phyloP scores from a whole-genome alignment of 2,113 vertebrate genomes.

The Corythornis cristatus region DNA sequence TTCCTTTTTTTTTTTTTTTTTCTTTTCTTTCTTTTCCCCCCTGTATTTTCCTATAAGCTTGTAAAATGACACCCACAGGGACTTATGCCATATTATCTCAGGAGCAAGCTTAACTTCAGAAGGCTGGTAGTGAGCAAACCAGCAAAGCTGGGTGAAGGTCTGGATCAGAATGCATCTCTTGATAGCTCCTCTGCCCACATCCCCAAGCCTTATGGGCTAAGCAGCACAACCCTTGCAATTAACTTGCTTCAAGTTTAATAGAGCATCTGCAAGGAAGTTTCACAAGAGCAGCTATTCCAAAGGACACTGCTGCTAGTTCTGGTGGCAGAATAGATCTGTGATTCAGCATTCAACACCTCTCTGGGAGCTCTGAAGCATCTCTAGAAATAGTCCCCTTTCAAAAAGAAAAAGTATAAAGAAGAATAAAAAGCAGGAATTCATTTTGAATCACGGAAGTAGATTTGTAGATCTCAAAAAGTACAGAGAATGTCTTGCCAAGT shows the following conservation, averaged over 20 bases:
- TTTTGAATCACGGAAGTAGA: not conserved
- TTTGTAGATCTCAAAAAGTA: not conserved
- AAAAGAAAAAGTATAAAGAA: not conserved
- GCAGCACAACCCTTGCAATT: not conserved
- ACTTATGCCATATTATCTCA: not conserved
- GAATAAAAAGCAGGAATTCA: not conserved
- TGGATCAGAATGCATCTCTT: not conserved
- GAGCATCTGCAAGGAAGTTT: not conserved
- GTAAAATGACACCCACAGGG: not conserved
- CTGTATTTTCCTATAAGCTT: not conserved
- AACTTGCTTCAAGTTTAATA: conserved; percentile 22
- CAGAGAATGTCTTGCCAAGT: not conserved
- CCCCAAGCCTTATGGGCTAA: not conserved
- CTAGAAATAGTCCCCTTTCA: not conserved
- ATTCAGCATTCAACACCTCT: conserved; percentile 56
- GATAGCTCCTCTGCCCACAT: not conserved
- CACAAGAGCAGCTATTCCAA: conserved; percentile 38
- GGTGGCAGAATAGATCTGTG: conserved; percentile 42
- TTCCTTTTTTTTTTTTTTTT: not conserved
- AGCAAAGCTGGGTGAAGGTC: not conserved
- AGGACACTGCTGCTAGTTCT: conserved; percentile 28
- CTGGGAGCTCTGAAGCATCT: conserved; percentile 8
- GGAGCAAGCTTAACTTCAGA: conserved; percentile 11
- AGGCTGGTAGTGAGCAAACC: not conserved
- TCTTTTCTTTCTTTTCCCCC: too few relatives aligned